Conservation (phyloP, 2,113 vertebrate species). For the Sturnira hondurensis region DNA sequence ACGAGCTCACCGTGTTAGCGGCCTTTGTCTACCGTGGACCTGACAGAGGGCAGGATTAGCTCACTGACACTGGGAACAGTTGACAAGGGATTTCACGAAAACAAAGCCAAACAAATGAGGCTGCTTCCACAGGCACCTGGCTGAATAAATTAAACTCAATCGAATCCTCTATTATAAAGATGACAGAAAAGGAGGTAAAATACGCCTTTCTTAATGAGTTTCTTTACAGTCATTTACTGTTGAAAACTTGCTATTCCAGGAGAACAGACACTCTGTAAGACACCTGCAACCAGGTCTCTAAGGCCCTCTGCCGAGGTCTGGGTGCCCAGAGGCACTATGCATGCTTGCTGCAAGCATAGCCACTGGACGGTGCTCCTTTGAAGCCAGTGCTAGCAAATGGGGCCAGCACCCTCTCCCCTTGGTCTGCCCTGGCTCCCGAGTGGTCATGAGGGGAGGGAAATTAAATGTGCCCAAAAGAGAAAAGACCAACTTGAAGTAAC, state of each 20-base stretch:
- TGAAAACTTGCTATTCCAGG: conserved; percentile 7
- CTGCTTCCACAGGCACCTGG: conserved; percentile 39
- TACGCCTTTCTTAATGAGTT: background rate
- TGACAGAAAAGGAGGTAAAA: conserved; percentile 12
- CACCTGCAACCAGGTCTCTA: background rate
- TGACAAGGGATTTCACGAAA: conserved; percentile 10
- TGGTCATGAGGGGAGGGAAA: background rate
- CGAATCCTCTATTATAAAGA: background rate
- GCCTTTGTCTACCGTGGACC: conserved; percentile 14
- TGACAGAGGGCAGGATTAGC: conserved; percentile 28
- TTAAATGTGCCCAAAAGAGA: background rate
- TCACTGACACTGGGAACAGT: background rate
- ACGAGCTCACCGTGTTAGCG: background rate
- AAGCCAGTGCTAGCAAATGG: background rate
- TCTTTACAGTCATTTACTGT: background rate
- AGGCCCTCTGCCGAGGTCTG: background rate
- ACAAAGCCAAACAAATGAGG: conserved; percentile 30
- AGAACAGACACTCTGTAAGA: background rate
- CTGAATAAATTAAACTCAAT: conserved; percentile 40
- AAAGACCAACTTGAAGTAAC: background rate
- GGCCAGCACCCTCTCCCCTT: background rate
- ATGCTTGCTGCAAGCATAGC: background rate
- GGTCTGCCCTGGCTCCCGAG: background rate
- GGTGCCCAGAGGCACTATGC: background rate
- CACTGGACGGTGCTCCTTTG: background rate